Conservation (phyloP, 2,113 vertebrate genomes). For the Varanus komodoensis region DNA sequence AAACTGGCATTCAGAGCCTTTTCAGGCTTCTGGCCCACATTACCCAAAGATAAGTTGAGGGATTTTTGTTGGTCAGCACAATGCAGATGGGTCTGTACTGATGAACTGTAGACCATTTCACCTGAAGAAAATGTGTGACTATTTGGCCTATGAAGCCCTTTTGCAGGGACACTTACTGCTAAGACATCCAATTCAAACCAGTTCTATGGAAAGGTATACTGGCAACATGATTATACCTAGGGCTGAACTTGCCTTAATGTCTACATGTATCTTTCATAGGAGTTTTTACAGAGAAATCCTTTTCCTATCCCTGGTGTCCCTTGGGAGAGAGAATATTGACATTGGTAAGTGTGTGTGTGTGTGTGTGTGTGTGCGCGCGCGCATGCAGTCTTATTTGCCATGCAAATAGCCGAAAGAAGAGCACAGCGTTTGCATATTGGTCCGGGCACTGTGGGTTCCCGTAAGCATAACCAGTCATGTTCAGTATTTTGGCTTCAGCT, state of each 20-base stretch:
- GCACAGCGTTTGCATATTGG: not conserved
- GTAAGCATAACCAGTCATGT: not conserved
- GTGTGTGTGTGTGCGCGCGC: not conserved
- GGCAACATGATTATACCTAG: not conserved
- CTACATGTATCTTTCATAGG: constrained; percentile 74
- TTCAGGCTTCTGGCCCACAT: not conserved
- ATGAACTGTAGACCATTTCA: not conserved
- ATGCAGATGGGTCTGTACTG: no score
- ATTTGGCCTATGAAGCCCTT: not conserved
- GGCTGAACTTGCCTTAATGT: not conserved
- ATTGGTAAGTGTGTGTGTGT: constrained; percentile 85
- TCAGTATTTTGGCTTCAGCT: not conserved
- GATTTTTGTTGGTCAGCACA: not conserved
- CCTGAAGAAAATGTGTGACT: not conserved
- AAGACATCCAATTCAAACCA: not conserved
- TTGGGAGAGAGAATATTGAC: constrained; percentile 97
- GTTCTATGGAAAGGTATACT: not conserved
- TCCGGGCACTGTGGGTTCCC: not conserved
- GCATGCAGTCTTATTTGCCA: not conserved
- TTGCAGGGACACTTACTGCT: not conserved
- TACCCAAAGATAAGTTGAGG: not conserved
- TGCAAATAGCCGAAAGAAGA: not conserved
- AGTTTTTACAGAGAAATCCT: constrained; percentile 97
- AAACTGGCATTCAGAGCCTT: not conserved
- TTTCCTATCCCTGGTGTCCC: constrained; percentile 92